These are phyloP conservation scores for Melitaea cinxia DNA, from an alignment of 1,140 invertebrate genomes.

Conservation along the genomic window DNA sequence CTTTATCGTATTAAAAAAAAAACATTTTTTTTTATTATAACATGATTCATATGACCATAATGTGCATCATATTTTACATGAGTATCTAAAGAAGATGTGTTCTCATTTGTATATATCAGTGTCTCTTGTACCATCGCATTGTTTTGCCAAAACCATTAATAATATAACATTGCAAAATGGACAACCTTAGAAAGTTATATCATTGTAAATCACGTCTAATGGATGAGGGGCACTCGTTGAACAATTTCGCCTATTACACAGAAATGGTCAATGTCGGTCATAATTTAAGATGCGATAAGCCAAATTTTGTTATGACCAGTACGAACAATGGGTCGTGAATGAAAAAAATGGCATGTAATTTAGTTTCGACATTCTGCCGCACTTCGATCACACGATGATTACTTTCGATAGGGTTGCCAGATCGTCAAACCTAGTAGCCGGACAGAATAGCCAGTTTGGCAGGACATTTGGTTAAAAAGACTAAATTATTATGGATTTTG, in stretches of 20 bases:
- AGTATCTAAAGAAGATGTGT: too few relatives aligned
- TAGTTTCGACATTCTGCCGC: slow-evolving; percentile 39
- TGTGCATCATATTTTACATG: too few relatives aligned
- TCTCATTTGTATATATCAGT: neutral
- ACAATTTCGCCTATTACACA: slow-evolving; percentile 65
- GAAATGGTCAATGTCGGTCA: slow-evolving; percentile 53
- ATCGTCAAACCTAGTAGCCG: too few relatives aligned
- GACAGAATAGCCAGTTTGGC: too few relatives aligned
- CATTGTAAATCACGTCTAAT: slow-evolving; percentile 50
- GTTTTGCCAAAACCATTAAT: slow-evolving; percentile 26
- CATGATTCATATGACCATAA: too few relatives aligned
- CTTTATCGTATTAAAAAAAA: too few relatives aligned
- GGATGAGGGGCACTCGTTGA: slow-evolving; percentile 46
- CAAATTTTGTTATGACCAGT: slow-evolving; percentile 45
- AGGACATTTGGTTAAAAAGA: too few relatives aligned
- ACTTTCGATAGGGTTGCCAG: too few relatives aligned
- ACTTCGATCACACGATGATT: slow-evolving; percentile 50
- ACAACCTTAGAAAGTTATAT: slow-evolving; percentile 57
- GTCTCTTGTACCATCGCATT: slow-evolving; percentile 7
- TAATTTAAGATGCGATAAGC: slow-evolving; percentile 66
- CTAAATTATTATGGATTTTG: too few relatives aligned
- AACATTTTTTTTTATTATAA: too few relatives aligned
- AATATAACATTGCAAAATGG: slow-evolving; percentile 32
- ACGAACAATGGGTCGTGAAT: slow-evolving; percentile 64
- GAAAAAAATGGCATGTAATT: slow-evolving; percentile 65